Percentiles rank a stretch among this genome's conserved stretches.
These are phyloP conservation scores for Megamerina dolium DNA, from an alignment of 2,888 invertebrate species.

Conservation along the genomic window DNA sequence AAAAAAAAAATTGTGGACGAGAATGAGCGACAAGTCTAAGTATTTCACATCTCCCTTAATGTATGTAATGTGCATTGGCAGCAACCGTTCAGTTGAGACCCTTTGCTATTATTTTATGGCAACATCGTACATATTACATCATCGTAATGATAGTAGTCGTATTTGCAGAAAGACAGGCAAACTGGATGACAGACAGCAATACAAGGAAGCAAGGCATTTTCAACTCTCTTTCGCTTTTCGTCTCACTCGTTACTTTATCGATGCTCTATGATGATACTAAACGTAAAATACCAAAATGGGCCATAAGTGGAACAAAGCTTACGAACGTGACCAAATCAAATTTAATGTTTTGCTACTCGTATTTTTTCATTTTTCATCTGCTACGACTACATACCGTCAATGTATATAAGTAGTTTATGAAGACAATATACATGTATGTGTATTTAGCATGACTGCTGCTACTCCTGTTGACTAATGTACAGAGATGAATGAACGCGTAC, in stretches of 20 bases:
- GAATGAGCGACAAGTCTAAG: too few relatives aligned
- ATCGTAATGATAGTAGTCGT: conserved; percentile 2
- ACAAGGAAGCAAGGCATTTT: too few relatives aligned
- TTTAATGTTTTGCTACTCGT: conserved; percentile 36
- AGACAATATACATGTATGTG: neutral
- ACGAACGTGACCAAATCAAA: conserved; percentile 47
- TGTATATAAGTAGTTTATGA: too few relatives aligned
- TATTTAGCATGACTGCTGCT: neutral
- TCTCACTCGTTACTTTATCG: conserved; percentile 4
- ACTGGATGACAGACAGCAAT: too few relatives aligned
- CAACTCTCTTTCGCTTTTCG: conserved; percentile 1
- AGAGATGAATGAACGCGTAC: neutral
- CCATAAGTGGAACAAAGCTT: conserved; percentile 48
- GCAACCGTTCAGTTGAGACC: too few relatives aligned
- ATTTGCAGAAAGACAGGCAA: neutral
- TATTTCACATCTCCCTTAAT: too few relatives aligned
- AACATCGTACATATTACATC: conserved; percentile 30
- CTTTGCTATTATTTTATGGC: conserved; percentile 33
- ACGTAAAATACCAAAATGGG: conserved; percentile 34
- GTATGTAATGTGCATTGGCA: too few relatives aligned
- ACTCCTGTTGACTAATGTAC: neutral
- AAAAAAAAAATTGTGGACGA: too few relatives aligned
- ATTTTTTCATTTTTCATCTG: neutral
- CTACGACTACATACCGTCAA: too few relatives aligned
- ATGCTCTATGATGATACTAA: too few relatives aligned